These are phyloP conservation scores for Propithecus perrieri DNA, from an alignment of 2,797 vertebrate species.

Conservation along the genomic window DNA sequence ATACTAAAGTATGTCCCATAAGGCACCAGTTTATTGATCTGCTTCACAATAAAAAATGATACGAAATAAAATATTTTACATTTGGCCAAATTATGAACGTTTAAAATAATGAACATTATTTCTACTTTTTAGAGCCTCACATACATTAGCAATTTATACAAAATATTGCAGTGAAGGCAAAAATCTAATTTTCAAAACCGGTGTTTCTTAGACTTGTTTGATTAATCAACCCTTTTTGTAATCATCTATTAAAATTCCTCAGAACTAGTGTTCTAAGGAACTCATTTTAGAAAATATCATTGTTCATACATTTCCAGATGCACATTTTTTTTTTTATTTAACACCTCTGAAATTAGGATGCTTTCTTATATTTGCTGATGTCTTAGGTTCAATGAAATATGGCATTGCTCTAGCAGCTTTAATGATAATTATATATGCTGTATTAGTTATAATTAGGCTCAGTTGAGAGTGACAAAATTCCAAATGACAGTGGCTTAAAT, in stretches of 20 bases:
- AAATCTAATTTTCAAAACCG: constrained; percentile 46
- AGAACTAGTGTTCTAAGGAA: neutral
- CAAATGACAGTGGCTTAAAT: neutral
- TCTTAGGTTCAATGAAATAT: neutral
- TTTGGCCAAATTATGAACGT: neutral
- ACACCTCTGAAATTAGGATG: neutral
- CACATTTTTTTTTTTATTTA: neutral
- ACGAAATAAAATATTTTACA: neutral
- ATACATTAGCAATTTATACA: neutral
- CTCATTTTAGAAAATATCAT: neutral
- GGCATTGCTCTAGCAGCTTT: neutral
- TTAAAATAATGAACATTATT: neutral
- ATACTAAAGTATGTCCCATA: neutral
- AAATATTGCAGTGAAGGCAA: neutral
- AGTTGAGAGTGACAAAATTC: neutral
- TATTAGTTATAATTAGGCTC: neutral
- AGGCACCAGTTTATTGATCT: neutral
- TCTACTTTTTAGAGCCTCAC: neutral
- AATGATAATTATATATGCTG: neutral
- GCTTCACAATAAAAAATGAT: neutral
- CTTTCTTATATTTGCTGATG: neutral
- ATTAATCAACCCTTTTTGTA: constrained; percentile 4
- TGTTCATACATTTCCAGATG: neutral
- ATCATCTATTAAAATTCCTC: constrained; percentile 3
- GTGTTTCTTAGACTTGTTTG: neutral